Conservation (phyloP, 2,888 invertebrate species). For the Nymphalis polychloros region DNA sequence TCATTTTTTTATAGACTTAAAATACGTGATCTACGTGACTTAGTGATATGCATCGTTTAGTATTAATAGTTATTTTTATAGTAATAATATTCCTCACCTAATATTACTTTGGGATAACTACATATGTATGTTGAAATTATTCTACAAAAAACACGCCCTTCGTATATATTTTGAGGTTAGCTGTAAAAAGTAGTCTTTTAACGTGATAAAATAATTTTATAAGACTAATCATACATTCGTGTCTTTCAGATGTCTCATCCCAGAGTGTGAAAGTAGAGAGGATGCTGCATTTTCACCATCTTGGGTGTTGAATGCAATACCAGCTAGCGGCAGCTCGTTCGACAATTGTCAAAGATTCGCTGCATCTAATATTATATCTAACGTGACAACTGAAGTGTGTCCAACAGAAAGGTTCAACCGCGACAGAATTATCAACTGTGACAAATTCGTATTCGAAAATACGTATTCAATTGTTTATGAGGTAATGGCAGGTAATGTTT, state of each 20-base stretch:
- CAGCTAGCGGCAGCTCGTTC: conserved; percentile 48
- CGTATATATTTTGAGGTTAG: too few relatives aligned
- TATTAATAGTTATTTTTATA: too few relatives aligned
- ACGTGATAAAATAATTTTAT: too few relatives aligned
- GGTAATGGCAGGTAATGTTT: conserved; percentile 40
- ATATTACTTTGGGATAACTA: too few relatives aligned
- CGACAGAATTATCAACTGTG: conserved; percentile 38
- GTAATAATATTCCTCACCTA: too few relatives aligned
- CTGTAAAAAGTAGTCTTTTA: too few relatives aligned
- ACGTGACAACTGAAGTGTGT: conserved; percentile 37
- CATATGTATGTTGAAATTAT: too few relatives aligned
- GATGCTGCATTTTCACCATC: conserved; percentile 51
- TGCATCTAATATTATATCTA: conserved; percentile 19
- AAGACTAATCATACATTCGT: neutral
- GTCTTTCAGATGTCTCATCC: conserved; percentile 44
- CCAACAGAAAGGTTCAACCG: conserved; percentile 45
- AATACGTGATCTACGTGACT: neutral
- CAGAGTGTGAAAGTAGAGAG: conserved; percentile 45
- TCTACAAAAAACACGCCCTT: too few relatives aligned
- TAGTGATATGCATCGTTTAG: too few relatives aligned
- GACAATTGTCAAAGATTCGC: conserved; percentile 64
- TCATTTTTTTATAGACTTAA: neutral
- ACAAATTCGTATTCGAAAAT: conserved; percentile 48
- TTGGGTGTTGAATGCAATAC: conserved; percentile 66
- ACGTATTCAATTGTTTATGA: conserved; percentile 49